Conservation (phyloP, 2,888 invertebrate species). For the Lochmaea crataegi region DNA sequence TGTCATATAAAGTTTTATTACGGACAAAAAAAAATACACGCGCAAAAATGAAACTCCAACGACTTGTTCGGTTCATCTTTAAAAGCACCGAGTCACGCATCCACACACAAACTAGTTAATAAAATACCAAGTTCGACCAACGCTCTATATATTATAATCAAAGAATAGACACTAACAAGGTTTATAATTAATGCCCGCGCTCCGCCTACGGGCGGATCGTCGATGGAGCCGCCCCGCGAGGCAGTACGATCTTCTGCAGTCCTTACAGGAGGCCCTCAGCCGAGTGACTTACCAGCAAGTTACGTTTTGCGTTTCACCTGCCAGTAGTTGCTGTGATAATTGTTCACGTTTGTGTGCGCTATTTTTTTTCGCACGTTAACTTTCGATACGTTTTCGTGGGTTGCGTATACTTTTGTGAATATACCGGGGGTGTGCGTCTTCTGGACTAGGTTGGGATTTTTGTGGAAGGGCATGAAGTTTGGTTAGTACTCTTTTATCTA, state of each 20-base stretch:
- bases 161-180: constrained; percentile 56
- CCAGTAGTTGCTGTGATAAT: constrained; percentile 46
- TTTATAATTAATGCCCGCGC: constrained; percentile 59
- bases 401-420: constrained; percentile 9
- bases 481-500: no score
- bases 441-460: no score
- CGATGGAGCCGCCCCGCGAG: constrained; percentile 54
- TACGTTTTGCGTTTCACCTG: constrained; percentile 36
- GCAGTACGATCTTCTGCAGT: constrained; percentile 53
- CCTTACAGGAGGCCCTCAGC: constrained; percentile 49
- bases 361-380: constrained; percentile 31
- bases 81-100: constrained; percentile 37
- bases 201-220: constrained; percentile 57
- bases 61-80: background rate
- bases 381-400: constrained; percentile 6
- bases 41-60: background rate
- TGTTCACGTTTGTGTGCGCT: constrained; percentile 28
- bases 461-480: no score
- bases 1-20: background rate
- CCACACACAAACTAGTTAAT: constrained; percentile 33
- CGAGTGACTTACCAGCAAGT: constrained; percentile 47
- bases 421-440: background rate
- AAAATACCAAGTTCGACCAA: constrained; percentile 41
- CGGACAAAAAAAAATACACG: background rate
- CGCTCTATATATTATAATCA: constrained; percentile 45